Conservation (phyloP, 2,888 invertebrate species). For the Cetonia aurata region DNA sequence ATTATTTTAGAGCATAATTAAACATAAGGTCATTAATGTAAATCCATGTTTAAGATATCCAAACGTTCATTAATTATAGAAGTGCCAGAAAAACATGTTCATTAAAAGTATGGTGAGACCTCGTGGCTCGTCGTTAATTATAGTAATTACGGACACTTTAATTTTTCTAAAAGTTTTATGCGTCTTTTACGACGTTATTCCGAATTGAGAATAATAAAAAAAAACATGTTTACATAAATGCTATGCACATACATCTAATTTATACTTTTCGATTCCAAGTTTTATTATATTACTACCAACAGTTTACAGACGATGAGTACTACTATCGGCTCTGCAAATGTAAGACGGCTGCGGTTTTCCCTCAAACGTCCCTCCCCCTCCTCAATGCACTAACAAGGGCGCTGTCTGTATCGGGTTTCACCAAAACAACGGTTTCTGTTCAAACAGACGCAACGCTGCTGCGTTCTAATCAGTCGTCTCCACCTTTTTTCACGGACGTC, state of each 20-base stretch:
- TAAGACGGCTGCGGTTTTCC: slow-evolving; percentile 50
- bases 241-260: slow-evolving; percentile 9
- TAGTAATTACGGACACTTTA: slow-evolving; percentile 36
- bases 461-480: slow-evolving; percentile 42
- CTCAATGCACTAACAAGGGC: slow-evolving; percentile 54
- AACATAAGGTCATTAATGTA: slow-evolving; percentile 28
- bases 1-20: slow-evolving; percentile 26
- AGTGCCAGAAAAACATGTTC: slow-evolving; percentile 36
- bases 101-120: slow-evolving; percentile 23
- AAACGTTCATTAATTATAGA: slow-evolving; percentile 36
- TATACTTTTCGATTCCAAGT: slow-evolving; percentile 10
- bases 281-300: slow-evolving; percentile 35
- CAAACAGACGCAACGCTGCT: slow-evolving; percentile 51
- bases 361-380: slow-evolving; percentile 48
- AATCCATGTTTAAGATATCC: slow-evolving; percentile 21
- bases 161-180: slow-evolving; percentile 33
- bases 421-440: slow-evolving; percentile 58
- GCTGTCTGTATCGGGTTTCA: slow-evolving; percentile 55
- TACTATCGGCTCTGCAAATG: slow-evolving; percentile 51
- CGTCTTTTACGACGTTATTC: slow-evolving; percentile 31
- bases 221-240: slow-evolving; percentile 5
- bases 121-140: slow-evolving; percentile 32
- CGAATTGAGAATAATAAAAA: background rate
- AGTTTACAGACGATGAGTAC: slow-evolving; percentile 43
- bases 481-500: slow-evolving; percentile 19